These are phyloP conservation scores for Silurus lanzhouensis DNA, from an alignment of 2,797 vertebrate genomes.

Conservation along the genomic window DNA sequence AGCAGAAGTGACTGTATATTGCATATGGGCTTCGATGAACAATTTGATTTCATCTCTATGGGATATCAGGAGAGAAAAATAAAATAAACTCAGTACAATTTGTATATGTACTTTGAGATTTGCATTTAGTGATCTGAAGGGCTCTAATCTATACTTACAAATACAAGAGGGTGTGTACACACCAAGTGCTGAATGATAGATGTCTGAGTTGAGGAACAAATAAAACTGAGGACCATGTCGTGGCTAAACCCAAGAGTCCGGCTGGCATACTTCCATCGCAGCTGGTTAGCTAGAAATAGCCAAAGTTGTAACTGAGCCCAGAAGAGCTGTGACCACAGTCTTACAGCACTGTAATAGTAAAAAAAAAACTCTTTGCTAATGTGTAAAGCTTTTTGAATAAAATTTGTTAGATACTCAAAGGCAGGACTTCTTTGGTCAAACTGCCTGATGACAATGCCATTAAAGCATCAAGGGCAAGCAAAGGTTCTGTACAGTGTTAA, in stretches of 20 bases:
- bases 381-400: constrained; percentile 5
- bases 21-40: not conserved
- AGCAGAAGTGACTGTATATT: not conserved
- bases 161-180: constrained; percentile 32
- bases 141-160: constrained; percentile 38
- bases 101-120: not conserved
- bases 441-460: constrained; percentile 23
- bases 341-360: constrained; percentile 16
- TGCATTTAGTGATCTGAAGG: constrained; percentile 19
- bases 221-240: constrained; percentile 47
- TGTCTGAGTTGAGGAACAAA: constrained; percentile 40
- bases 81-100: not conserved
- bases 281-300: constrained; percentile 75
- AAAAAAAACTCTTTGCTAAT: constrained; percentile 40
- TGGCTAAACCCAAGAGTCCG: constrained; percentile 66
- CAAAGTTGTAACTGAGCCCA: constrained; percentile 65
- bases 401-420: constrained; percentile 1
- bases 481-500: not conserved
- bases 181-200: constrained; percentile 48
- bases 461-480: constrained; percentile 7
- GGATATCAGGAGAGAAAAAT: not conserved
- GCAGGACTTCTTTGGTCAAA: not conserved
- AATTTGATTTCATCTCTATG: constrained; percentile 13
- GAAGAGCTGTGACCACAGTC: constrained; percentile 53
- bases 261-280: constrained; percentile 62